Conservation (phyloP, 2,797 vertebrate species). For the Syngnathus acus region DNA sequence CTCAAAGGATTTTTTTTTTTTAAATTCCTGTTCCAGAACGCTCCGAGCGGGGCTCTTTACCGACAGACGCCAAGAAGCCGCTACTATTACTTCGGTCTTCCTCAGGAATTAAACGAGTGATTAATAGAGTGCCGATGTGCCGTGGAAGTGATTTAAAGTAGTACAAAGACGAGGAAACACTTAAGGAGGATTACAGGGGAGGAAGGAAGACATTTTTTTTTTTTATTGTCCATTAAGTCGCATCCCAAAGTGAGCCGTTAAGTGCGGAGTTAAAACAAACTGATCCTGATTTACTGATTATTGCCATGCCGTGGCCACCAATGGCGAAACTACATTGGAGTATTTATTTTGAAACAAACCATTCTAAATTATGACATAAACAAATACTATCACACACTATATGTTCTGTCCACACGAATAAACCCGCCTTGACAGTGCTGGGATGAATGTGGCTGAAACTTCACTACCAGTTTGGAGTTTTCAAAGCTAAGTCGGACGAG, state of each 20-base stretch:
- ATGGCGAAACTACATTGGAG: neutral
- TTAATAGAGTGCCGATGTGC: slow-evolving; percentile 52
- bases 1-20: slow-evolving; percentile 22
- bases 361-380: too few species aligned
- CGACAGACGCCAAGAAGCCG: slow-evolving; percentile 37
- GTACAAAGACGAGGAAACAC: slow-evolving; percentile 44
- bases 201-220: slow-evolving; percentile 38
- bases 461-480: neutral
- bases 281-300: neutral
- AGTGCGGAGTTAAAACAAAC: slow-evolving; percentile 8
- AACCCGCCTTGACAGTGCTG: too few species aligned
- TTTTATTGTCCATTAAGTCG: slow-evolving; percentile 50
- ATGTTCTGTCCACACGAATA: neutral
- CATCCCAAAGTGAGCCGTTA: slow-evolving; percentile 43
- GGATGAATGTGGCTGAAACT: too few species aligned
- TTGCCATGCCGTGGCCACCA: neutral
- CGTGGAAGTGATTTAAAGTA: slow-evolving; percentile 32
- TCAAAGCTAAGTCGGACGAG: neutral
- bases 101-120: slow-evolving; percentile 51
- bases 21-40: slow-evolving; percentile 50
- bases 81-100: slow-evolving; percentile 55
- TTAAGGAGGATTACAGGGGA: slow-evolving; percentile 40
- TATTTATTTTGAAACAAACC: neutral
- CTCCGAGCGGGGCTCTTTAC: slow-evolving; percentile 58
- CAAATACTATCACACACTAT: too few species aligned